These are phyloP conservation scores for Ennomos quercinarius DNA, from an alignment of 2,888 invertebrate genomes.

Conservation along the genomic window DNA sequence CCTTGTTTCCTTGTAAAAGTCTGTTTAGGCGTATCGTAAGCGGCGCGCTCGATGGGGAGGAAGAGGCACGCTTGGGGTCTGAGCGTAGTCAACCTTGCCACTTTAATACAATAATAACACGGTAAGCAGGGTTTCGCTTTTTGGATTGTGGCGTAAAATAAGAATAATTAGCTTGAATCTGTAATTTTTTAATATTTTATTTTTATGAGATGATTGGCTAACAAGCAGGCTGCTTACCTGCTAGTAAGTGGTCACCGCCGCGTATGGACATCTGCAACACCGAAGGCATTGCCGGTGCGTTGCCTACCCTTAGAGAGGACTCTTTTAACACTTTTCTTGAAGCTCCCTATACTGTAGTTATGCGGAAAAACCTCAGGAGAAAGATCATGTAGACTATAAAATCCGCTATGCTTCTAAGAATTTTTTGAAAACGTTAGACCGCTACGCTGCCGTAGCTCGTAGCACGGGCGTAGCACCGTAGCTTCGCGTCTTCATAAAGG, in stretches of 20 bases:
- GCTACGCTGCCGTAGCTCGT: slow-evolving; percentile 46
- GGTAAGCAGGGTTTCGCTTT: slow-evolving; percentile 26
- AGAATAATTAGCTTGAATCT: slow-evolving; percentile 6
- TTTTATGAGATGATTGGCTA: background rate
- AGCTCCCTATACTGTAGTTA: too few relatives aligned
- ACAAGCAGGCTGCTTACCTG: too few relatives aligned
- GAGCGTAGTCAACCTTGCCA: slow-evolving; percentile 32
- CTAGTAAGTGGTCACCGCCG: too few relatives aligned
- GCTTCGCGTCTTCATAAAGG: slow-evolving; percentile 21
- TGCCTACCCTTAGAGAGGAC: too few relatives aligned
- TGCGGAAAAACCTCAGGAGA: too few relatives aligned
- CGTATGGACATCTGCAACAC: too few relatives aligned
- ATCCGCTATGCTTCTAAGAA: too few relatives aligned
- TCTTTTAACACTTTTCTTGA: too few relatives aligned
- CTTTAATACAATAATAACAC: slow-evolving; percentile 36
- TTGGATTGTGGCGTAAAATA: slow-evolving; percentile 26
- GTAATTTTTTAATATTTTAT: slow-evolving; percentile 1
- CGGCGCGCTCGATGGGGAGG: slow-evolving; percentile 38
- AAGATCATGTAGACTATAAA: too few relatives aligned
- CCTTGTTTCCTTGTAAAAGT: slow-evolving; percentile 56
- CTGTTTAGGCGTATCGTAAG: slow-evolving; percentile 59
- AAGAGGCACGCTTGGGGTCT: slow-evolving; percentile 25
- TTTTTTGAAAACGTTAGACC: too few relatives aligned
- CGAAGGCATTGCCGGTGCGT: too few relatives aligned
- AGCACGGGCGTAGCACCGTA: slow-evolving; percentile 39